A percentile compares a stretch with the other conserved stretches of the same genome.
Evolutionary conservation across 2,113 vertebrate species (phyloP).

Genomic region (Centropus bengalensis): DNA sequence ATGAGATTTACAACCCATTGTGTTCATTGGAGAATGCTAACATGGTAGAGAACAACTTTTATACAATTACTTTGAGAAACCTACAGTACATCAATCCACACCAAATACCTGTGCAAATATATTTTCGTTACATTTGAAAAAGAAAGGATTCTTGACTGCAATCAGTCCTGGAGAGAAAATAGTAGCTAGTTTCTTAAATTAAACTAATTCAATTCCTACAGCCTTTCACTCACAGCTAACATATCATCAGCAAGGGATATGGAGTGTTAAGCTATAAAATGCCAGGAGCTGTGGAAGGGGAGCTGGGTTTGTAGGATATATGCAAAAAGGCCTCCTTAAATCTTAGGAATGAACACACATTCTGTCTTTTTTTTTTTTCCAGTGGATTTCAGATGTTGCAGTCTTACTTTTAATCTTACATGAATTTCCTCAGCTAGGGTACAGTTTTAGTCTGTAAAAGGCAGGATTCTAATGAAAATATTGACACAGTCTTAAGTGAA

Average conservation of each 20-base stretch:
- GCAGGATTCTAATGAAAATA: constrained; percentile 57
- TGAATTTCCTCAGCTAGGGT: constrained; percentile 26
- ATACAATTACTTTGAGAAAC: not conserved
- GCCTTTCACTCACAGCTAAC: constrained; percentile 12
- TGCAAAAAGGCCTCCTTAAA: not conserved
- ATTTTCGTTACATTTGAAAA: not conserved
- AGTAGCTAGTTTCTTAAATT: constrained; percentile 12
- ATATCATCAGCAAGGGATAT: not conserved
- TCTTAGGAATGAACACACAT: not conserved
- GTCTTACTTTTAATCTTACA: constrained; percentile 4
- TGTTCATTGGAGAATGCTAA: not conserved
- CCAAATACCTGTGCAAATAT: not conserved
- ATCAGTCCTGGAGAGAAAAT: not conserved
- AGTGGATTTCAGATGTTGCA: constrained; percentile 3
- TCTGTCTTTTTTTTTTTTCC: not conserved
- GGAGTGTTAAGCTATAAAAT: constrained; percentile 33
- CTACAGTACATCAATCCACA: not conserved
- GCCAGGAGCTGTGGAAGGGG: constrained; percentile 9
- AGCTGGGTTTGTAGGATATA: constrained; percentile 18
- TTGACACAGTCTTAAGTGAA: constrained; percentile 36
- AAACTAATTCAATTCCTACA: constrained; percentile 53
- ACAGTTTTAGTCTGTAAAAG: not conserved
- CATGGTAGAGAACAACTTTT: not conserved
- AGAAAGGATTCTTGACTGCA: not conserved
- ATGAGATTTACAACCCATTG: not conserved